Conservation (phyloP, 1,140 invertebrate genomes). For the Psilanteris sp. region DNA sequence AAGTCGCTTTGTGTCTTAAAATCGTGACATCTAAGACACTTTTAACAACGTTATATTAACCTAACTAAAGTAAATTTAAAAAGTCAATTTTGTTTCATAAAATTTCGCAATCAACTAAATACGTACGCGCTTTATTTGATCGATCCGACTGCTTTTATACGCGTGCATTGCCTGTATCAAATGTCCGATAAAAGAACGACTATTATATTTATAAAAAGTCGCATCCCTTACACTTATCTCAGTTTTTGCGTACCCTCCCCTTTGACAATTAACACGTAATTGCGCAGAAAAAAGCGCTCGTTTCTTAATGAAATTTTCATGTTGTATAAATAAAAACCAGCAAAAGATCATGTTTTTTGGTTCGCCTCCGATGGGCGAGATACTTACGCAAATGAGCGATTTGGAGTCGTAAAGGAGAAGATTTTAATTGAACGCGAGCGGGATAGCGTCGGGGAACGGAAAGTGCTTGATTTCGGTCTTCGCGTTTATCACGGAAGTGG, state of each 20-base stretch:
- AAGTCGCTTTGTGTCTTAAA: no score
- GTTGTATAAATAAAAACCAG: not conserved
- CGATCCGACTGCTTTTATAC: no score
- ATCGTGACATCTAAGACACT: no score
- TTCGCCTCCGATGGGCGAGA: constrained; percentile 1
- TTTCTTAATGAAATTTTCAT: constrained; percentile 17
- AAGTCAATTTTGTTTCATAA: no score
- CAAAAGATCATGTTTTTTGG: constrained; percentile 7
- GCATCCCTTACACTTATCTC: constrained; percentile 4
- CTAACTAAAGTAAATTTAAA: no score
- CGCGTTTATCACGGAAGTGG: constrained; percentile 20
- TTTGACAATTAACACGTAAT: constrained; percentile 37
- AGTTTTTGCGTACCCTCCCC: not conserved
- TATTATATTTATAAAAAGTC: constrained; percentile 13
- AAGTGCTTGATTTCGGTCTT: constrained; percentile 19
- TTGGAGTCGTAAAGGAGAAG: not conserved
- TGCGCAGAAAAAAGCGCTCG: constrained; percentile 7
- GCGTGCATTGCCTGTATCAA: no score
- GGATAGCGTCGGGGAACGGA: constrained; percentile 2
- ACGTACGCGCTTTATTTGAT: not conserved
- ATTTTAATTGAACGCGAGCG: constrained; percentile 40
- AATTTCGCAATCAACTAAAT: no score
- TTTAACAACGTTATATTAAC: no score
- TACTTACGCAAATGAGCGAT: constrained; percentile 41
- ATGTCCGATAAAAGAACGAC: no score